Evolutionary conservation across 2,888 invertebrate species (phyloP), one percentile per base, ranked within the genome.

Genomic region (Sphinx pinastri): DNA sequence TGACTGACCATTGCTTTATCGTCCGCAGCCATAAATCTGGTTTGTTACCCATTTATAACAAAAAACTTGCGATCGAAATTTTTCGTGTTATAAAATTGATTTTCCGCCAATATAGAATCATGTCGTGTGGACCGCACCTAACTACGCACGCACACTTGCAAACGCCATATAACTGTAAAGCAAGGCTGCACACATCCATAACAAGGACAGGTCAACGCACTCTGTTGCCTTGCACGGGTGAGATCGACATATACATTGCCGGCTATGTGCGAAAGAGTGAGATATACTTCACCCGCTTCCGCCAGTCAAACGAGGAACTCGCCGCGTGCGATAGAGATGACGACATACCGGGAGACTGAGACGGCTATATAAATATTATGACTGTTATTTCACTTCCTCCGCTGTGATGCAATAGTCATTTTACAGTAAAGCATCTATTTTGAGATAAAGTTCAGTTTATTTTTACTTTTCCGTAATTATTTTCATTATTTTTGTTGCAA

Each of bases 121-220:
- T 66, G 14, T 45, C 82, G 89, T 93, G 90, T 93, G 88, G 76
- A 89, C 72, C 84, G 79, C 74, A 79, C 92, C 85, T 93, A 88
- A 93, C 78, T 89, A 91, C 93, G 91, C 92, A 93, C 79, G 76
- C 88, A 90, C 82, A 89, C 87, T 89, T 82, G 84, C 76, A 86
- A 74, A 83, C 79, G 75, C 75, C 81, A 84, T 89, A 88, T 90
- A 92, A 92, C 92, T 89, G 91, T 91, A 92, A 88, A 91, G 92
- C 93, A 94, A 94, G 93, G 93, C 92, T 93, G 90, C 93, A 93
- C 94, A 94, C 94, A 88, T 79, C 73, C 82, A 72, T 81, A 94
- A 88, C 94, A 94, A 94, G 94, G 94, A 94, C 94, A 94, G 94
- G 93, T 94, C 94, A 93, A 92, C 89, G 93, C 89, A 91, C 94